Percentiles rank a stretch among this genome's conserved stretches.
phyloP scores from a whole-genome alignment of 2,797 vertebrate species.

The Protonibea diacanthus region DNA sequence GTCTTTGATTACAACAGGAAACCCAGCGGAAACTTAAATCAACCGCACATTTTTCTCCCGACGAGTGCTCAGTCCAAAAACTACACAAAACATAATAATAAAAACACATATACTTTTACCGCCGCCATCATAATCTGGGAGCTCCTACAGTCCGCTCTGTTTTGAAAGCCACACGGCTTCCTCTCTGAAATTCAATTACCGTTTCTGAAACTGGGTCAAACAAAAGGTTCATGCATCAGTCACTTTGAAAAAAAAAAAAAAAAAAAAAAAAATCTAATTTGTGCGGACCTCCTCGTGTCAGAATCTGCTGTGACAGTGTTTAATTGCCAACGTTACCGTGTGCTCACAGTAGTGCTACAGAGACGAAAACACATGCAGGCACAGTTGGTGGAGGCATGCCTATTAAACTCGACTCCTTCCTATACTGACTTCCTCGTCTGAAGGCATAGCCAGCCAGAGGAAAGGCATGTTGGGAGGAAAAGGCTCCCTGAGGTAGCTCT shows the following conservation, averaged over 20 bases:
- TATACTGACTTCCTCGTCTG: constrained; percentile 51
- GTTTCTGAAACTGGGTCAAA: constrained; percentile 59
- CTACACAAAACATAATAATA: constrained; percentile 28
- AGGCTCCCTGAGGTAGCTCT: constrained; percentile 50
- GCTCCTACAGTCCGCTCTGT: background rate
- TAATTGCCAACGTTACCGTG: constrained; percentile 40
- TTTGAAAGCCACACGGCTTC: constrained; percentile 40
- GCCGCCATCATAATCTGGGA: constrained; percentile 2
- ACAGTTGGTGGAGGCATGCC: constrained; percentile 65
- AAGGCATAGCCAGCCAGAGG: constrained; percentile 59
- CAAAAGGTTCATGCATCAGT: constrained; percentile 49
- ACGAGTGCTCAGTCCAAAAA: constrained; percentile 37
- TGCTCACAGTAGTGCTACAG: constrained; percentile 45
- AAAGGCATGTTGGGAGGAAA: constrained; percentile 66
- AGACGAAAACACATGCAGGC: constrained; percentile 63
- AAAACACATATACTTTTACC: constrained; percentile 22
- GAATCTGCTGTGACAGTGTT: constrained; percentile 41
- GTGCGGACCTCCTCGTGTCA: constrained; percentile 34
- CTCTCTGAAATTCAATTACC: constrained; percentile 58
- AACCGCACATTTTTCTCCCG: constrained; percentile 32
- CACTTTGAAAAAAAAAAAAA: constrained; percentile 51
- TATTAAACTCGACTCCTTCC: constrained; percentile 61
- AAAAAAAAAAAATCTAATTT: constrained; percentile 64
- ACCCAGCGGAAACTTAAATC: constrained; percentile 38
- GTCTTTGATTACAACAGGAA: constrained; percentile 53